Conservation (phyloP, 2,888 invertebrate species). For the Carabus problematicus region DNA sequence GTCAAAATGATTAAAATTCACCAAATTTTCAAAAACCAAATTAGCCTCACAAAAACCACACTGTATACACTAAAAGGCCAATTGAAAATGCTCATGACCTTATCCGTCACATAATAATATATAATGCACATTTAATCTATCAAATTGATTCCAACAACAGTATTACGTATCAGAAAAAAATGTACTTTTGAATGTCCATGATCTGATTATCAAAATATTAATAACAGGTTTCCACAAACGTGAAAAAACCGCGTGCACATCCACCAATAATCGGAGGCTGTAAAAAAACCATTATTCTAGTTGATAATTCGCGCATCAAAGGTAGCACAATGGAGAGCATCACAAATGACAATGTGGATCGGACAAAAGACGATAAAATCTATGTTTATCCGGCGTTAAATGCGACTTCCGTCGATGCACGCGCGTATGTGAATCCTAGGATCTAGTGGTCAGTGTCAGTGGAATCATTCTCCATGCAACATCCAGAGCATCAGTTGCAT, state of each 20-base stretch:
- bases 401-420: conserved; percentile 50
- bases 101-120: conserved; percentile 37
- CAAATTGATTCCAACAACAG: conserved; percentile 15
- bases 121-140: conserved; percentile 35
- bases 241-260: neutral
- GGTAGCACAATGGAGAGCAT: conserved; percentile 22
- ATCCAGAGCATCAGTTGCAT: neutral
- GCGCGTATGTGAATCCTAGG: conserved; percentile 25
- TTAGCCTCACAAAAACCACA: too few relatives aligned
- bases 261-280: conserved; percentile 22
- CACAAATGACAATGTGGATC: conserved; percentile 50
- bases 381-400: conserved; percentile 58
- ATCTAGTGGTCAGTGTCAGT: conserved; percentile 1
- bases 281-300: conserved; percentile 34
- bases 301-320: conserved; percentile 38
- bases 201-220: conserved; percentile 38
- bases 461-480: neutral
- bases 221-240: conserved; percentile 25
- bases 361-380: conserved; percentile 57
- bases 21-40: too few relatives aligned
- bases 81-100: conserved; percentile 17
- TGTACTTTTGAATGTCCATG: conserved; percentile 35
- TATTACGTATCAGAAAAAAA: neutral
- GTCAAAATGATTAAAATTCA: too few relatives aligned
- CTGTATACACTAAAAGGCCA: too few relatives aligned